Evolutionary conservation across 2,797 vertebrate species (phyloP).

Genomic region (Lepus oiostolus): DNA sequence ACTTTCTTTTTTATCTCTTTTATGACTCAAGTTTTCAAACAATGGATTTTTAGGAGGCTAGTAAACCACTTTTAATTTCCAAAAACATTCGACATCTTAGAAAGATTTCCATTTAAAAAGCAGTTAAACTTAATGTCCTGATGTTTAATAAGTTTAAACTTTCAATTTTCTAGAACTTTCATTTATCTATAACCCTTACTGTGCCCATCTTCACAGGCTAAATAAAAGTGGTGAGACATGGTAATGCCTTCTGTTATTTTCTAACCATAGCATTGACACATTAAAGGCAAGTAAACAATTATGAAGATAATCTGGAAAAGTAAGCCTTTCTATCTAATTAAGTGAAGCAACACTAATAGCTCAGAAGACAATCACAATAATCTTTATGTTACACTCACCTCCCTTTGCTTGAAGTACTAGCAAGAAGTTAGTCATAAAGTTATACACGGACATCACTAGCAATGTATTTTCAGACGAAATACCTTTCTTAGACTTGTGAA

Average conservation of each 20-base stretch:
- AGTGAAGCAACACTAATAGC: constrained; percentile 60
- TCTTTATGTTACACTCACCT: constrained; percentile 31
- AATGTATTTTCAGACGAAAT: constrained; percentile 45
- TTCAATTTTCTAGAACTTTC: constrained; percentile 55
- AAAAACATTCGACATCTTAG: constrained; percentile 48
- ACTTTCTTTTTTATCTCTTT: constrained; percentile 34
- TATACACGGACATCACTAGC: constrained; percentile 18
- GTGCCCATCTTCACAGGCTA: constrained; percentile 52
- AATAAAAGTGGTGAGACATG: constrained; percentile 44
- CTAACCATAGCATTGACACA: constrained; percentile 13
- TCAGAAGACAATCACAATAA: constrained; percentile 55
- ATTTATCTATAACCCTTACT: constrained; percentile 56
- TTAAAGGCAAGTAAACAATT: constrained; percentile 63
- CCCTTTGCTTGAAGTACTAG: constrained; percentile 31
- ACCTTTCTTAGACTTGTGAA: constrained; percentile 15
- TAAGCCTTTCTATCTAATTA: constrained; percentile 56
- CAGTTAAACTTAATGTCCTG: constrained; percentile 62
- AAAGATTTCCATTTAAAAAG: constrained; percentile 61
- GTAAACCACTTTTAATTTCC: constrained; percentile 35
- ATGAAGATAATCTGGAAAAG: constrained; percentile 55
- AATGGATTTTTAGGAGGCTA: constrained; percentile 51
- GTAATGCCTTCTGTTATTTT: constrained; percentile 62
- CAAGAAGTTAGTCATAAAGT: constrained; percentile 47
- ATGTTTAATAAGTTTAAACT: constrained; percentile 60
- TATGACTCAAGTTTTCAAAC: constrained; percentile 33